Evolutionary conservation across 2,888 invertebrate species (phyloP).

Genomic region (Aporophyla lueneburgensis): DNA sequence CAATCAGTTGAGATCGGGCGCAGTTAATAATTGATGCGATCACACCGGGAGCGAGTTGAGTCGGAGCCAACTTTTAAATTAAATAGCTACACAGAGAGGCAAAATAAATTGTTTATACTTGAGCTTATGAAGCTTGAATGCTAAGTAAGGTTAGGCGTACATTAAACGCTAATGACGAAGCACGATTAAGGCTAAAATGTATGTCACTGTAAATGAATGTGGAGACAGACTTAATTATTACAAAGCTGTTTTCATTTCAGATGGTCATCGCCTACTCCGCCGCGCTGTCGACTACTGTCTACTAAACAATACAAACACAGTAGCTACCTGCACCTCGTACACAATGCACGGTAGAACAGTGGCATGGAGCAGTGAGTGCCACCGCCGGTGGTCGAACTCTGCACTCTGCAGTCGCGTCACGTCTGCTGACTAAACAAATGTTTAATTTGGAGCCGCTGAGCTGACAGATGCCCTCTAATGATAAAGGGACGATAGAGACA

Average conservation of each 20-base stretch:
- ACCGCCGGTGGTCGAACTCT: background rate
- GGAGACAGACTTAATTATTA: background rate
- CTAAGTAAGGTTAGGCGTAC: background rate
- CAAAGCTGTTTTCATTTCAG: background rate
- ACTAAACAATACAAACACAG: background rate
- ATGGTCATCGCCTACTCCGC: too few relatives aligned
- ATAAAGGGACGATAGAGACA: slow-evolving; percentile 10
- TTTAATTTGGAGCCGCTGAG: slow-evolving; percentile 14
- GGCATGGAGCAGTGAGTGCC: background rate
- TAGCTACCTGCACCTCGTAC: background rate
- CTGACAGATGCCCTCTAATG: slow-evolving; percentile 35
- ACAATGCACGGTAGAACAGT: background rate
- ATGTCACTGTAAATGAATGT: background rate
- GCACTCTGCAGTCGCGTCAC: slow-evolving; percentile 32
- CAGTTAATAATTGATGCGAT: slow-evolving; percentile 6
- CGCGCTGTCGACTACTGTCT: background rate
- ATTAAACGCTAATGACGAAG: slow-evolving; percentile 14
- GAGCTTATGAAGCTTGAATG: background rate
- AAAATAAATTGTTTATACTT: background rate
- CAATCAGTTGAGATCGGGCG: background rate
- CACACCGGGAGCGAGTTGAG: background rate
- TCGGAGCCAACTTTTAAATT: slow-evolving; percentile 4
- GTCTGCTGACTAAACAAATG: slow-evolving; percentile 34
- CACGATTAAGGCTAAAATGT: background rate
- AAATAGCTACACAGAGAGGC: background rate